Percentiles rank a stretch among this genome's conserved stretches.
These are phyloP conservation scores for Monoplex corrugatus DNA, from an alignment of 2,888 invertebrate species.

Conservation along the genomic window DNA sequence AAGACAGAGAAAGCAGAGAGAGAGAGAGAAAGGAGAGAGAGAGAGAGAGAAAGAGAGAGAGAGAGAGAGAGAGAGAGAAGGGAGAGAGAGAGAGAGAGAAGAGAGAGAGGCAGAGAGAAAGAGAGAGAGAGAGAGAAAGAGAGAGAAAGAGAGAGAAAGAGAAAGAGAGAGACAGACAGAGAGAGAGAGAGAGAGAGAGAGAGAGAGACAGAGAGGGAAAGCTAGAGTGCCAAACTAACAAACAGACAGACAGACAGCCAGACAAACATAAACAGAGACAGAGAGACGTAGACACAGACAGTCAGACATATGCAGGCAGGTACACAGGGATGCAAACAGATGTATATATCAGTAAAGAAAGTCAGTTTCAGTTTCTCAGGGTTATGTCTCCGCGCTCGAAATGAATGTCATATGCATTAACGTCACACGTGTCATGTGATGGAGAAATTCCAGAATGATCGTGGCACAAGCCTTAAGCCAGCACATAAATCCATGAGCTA, in stretches of 20 bases:
- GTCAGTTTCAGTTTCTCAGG: too few relatives aligned
- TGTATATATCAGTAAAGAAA: too few relatives aligned
- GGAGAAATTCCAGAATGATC: too few relatives aligned
- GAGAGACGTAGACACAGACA: not conserved
- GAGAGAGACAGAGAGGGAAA: slow-evolving; percentile 12
- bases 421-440: too few relatives aligned
- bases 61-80: not conserved
- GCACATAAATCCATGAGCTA: too few relatives aligned
- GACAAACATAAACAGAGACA: not conserved
- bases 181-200: slow-evolving; percentile 12
- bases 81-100: not conserved
- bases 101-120: not conserved
- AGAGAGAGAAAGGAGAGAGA: not conserved
- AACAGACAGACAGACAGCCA: slow-evolving; percentile 20
- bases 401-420: too few relatives aligned
- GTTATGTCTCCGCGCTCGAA: too few relatives aligned
- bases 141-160: not conserved
- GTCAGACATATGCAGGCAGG: not conserved
- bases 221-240: not conserved
- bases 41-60: not conserved
- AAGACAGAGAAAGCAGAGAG: too few relatives aligned
- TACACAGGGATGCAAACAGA: too few relatives aligned
- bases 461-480: too few relatives aligned
- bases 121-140: not conserved
- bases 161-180: not conserved